Conservation (phyloP, 1,140 invertebrate species). For the Lepidurus apus region DNA sequence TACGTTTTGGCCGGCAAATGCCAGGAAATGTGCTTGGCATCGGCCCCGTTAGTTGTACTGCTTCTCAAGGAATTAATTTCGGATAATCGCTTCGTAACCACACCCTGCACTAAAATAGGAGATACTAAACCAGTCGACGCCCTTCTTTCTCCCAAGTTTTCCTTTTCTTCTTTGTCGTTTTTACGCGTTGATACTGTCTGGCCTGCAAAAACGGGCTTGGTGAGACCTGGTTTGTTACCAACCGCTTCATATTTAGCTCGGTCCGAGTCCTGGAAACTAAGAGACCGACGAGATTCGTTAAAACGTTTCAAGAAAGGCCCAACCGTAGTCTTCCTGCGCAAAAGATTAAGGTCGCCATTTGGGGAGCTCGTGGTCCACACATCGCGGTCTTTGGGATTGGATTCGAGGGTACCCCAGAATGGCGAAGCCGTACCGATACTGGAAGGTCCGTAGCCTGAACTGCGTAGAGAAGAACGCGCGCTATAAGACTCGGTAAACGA, state of each 20-base stretch:
- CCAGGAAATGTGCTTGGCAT: conserved; percentile 19
- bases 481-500: neutral
- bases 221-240: neutral
- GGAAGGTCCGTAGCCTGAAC: neutral
- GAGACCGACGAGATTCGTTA: neutral
- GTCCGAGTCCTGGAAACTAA: neutral
- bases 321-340: neutral
- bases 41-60: neutral
- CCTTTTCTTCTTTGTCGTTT: neutral
- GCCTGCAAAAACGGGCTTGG: neutral
- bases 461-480: neutral
- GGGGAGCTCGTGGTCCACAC: neutral
- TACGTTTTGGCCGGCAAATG: conserved; percentile 25
- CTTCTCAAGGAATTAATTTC: neutral
- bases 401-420: neutral
- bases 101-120: neutral
- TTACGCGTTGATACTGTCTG: neutral
- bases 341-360: neutral
- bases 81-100: neutral
- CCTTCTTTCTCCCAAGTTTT: neutral
- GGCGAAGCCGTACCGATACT: conserved; percentile 7
- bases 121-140: neutral
- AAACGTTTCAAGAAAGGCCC: neutral
- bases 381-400: neutral
- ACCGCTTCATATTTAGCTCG: neutral